Evolutionary conservation across 1,140 invertebrate species (phyloP).

Genomic region (Nomia melanderi): DNA sequence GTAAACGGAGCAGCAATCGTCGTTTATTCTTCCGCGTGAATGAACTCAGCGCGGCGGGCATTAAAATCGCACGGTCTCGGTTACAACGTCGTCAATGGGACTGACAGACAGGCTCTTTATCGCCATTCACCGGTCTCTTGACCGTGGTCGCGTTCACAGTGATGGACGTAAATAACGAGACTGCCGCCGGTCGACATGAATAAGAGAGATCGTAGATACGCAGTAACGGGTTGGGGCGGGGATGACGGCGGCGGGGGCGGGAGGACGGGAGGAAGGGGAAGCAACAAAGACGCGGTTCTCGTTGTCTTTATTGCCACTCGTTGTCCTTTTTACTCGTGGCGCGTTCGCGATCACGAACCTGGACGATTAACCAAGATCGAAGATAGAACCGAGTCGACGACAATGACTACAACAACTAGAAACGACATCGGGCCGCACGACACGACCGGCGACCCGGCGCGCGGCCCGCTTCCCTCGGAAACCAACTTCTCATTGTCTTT

Average conservation of each 20-base stretch:
- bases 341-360: constrained; percentile 56
- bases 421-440: constrained; percentile 30
- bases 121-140: constrained; percentile 53
- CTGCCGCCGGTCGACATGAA: constrained; percentile 30
- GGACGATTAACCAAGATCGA: constrained; percentile 69
- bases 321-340: constrained; percentile 51
- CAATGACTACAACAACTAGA: constrained; percentile 50
- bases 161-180: constrained; percentile 59
- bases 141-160: constrained; percentile 45
- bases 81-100: constrained; percentile 28
- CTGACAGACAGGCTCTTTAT: constrained; percentile 50
- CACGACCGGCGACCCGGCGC: constrained; percentile 10
- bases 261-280: no score
- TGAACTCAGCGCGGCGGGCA: neutral
- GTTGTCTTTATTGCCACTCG: constrained; percentile 54
- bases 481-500: constrained; percentile 67
- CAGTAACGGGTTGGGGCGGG: no score
- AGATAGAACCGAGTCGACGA: constrained; percentile 58
- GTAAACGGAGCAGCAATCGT: no score
- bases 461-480: constrained; percentile 38
- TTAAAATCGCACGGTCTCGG: constrained; percentile 12
- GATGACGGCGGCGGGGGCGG: no score
- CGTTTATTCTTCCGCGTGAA: neutral
- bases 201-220: constrained; percentile 62
- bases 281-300: constrained; percentile 48